Base-by-base conservation (phyloP, 2,888 invertebrate genomes). In the Cremastinae sp. region DNA sequence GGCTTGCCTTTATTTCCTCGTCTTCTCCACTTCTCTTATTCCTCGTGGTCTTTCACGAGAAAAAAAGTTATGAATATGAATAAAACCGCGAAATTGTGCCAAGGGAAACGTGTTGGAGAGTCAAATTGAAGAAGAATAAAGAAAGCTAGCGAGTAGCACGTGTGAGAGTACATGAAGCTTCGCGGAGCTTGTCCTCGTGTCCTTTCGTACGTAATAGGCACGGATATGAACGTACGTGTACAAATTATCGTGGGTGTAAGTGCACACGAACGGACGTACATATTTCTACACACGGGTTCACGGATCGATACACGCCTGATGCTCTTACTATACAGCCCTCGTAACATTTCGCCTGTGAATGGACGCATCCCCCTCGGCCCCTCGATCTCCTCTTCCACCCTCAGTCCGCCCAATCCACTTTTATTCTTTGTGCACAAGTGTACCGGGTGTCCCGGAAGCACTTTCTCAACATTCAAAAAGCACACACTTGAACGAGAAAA, bases 281-380 rank as follows among this genome's bases (percentile, higher is more conserved):
- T 18, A 59, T 43, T 12, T 53, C n/a, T 65, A 65, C 5, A 18
- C 20, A 18, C 7, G 20, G 28, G 28, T 43, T 22, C 75, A 68
- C 70, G 74, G 81, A 84, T 85, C 84, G 82, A 84, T 84, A 84
- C 49, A 28, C 78, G 75, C 79, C 76, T 78, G 62, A 72, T n/a
- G n/a, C n/a, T 73, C 55, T 61, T 77, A 76, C 62, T 41, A 61
- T 61, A 41, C 12, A 75, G 72, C 59, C 71, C 65, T 71, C 74
- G 77, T 80, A 75, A 78, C 78, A 75, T 79, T 78, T 80, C 78
- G 79, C 75, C 74, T 70, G 80, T 82, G 83, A 84, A 84, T 84
- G 82, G 80, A 73, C 62, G 64, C 55, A 70, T 59, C 80, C 72
- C 74, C 73, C 80, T 68, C 78, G 28, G n/a, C 75, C 78, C 74